Percentiles rank a stretch among this genome's conserved stretches.
Conservation (phyloP, 2,888 invertebrate genomes). For the Yponomeuta cagnagella region DNA sequence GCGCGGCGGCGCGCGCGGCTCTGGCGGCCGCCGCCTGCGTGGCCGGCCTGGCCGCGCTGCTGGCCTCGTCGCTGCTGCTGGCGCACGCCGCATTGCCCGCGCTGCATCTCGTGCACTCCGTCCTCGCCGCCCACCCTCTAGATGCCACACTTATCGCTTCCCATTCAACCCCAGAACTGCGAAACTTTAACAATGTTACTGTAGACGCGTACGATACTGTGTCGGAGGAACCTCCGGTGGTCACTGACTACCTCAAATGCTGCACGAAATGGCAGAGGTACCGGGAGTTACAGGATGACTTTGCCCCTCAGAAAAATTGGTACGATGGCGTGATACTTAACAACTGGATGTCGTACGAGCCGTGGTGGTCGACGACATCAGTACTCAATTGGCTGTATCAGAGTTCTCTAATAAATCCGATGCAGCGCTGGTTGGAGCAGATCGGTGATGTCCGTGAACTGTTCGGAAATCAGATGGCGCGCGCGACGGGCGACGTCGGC, state of each 20-base stretch:
- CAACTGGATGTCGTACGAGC: constrained; percentile 40
- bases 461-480: constrained; percentile 21
- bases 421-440: constrained; percentile 58
- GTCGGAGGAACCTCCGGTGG: constrained; percentile 6
- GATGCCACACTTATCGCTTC: constrained; percentile 18
- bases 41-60: constrained; percentile 74
- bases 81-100: constrained; percentile 32
- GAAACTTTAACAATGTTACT: not conserved
- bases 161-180: not conserved
- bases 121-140: constrained; percentile 23
- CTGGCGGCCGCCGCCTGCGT: constrained; percentile 77
- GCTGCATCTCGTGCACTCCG: constrained; percentile 19
- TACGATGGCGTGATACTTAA: constrained; percentile 31
- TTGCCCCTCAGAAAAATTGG: constrained; percentile 28
- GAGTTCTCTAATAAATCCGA: constrained; percentile 49
- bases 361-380: constrained; percentile 49
- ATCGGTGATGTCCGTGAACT: constrained; percentile 41
- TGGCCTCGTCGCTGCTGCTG: constrained; percentile 72
- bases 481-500: not conserved
- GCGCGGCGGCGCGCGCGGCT: constrained; percentile 58
- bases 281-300: constrained; percentile 33
- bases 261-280: constrained; percentile 47
- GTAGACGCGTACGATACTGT: not conserved
- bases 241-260: constrained; percentile 33
- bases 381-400: constrained; percentile 53